Conservation (phyloP, 2,797 vertebrate genomes). For the Anniella stebbinsi region DNA sequence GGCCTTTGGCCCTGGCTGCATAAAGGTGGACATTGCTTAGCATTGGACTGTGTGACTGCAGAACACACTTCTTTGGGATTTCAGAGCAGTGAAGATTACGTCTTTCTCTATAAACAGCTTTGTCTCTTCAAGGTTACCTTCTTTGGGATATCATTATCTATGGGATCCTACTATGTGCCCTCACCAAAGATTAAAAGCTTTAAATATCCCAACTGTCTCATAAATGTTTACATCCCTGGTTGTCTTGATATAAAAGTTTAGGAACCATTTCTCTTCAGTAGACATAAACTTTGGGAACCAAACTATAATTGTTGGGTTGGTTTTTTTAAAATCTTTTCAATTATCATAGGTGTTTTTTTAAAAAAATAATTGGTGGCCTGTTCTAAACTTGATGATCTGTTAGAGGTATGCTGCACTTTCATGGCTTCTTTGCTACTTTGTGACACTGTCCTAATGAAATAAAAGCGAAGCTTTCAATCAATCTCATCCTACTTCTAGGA, state of each 20-base stretch:
- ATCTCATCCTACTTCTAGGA: constrained; percentile 21
- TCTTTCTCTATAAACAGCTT: background rate
- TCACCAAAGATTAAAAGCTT: background rate
- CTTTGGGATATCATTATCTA: background rate
- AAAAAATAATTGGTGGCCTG: background rate
- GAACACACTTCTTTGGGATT: background rate
- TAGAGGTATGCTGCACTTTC: constrained; percentile 18
- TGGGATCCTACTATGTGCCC: background rate
- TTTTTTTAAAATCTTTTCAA: background rate
- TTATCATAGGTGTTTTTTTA: background rate
- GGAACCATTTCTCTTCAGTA: background rate
- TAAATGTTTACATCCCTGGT: background rate
- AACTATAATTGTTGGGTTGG: background rate
- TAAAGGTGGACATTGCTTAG: background rate
- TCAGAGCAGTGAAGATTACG: background rate
- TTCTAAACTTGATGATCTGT: constrained; percentile 37
- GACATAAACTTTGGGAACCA: background rate
- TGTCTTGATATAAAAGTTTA: background rate
- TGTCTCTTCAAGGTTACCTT: background rate
- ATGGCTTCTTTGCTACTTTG: constrained; percentile 12
- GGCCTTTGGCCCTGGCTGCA: background rate
- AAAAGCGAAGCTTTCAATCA: constrained; percentile 34
- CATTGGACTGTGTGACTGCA: background rate
- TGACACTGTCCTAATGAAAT: constrained; percentile 37
- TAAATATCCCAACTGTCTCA: background rate